A percentile compares a stretch with the other conserved stretches of the same genome.
phyloP scores from a whole-genome alignment of 2,888 invertebrate species.

The Pediacus dermestoides region DNA sequence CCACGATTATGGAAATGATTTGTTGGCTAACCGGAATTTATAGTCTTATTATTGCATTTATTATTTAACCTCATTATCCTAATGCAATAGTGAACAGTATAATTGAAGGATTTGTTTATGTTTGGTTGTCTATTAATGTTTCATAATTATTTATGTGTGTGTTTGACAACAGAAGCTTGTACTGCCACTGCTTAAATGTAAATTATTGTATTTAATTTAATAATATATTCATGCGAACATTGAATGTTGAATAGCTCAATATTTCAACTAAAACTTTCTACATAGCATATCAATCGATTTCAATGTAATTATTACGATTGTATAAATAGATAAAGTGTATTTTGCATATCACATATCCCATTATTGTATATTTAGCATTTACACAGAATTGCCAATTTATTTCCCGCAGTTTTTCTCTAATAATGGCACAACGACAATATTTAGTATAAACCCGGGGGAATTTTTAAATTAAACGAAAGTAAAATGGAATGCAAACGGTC shows the following conservation, averaged over 20 bases:
- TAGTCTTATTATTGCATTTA: conserved; percentile 37
- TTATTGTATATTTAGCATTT: too few relatives aligned
- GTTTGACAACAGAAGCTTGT: conserved; percentile 33
- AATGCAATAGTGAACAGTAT: conserved; percentile 31
- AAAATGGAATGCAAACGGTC: conserved; percentile 1
- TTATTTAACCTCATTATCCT: conserved; percentile 35
- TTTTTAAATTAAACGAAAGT: too few relatives aligned
- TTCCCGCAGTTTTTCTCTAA: too few relatives aligned
- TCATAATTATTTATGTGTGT: conserved; percentile 36
- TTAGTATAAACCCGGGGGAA: too few relatives aligned
- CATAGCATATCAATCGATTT: conserved; percentile 16
- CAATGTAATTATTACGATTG: conserved; percentile 18
- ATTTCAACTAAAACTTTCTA: conserved; percentile 25
- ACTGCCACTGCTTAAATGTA: conserved; percentile 28
- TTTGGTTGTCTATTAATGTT: conserved; percentile 30
- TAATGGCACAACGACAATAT: too few relatives aligned
- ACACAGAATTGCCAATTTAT: conserved; percentile 9
- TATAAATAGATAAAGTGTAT: conserved; percentile 7
- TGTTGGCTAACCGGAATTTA: conserved; percentile 28
- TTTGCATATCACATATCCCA: conserved; percentile 4
- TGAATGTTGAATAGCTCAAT: conserved; percentile 26
- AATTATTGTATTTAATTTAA: conserved; percentile 34
- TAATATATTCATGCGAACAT: conserved; percentile 26
- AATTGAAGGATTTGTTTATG: conserved; percentile 37
- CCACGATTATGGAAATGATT: conserved; percentile 31